These are phyloP conservation scores for Balaeniceps rex DNA, from an alignment of 2,113 vertebrate species.

Conservation along the genomic window DNA sequence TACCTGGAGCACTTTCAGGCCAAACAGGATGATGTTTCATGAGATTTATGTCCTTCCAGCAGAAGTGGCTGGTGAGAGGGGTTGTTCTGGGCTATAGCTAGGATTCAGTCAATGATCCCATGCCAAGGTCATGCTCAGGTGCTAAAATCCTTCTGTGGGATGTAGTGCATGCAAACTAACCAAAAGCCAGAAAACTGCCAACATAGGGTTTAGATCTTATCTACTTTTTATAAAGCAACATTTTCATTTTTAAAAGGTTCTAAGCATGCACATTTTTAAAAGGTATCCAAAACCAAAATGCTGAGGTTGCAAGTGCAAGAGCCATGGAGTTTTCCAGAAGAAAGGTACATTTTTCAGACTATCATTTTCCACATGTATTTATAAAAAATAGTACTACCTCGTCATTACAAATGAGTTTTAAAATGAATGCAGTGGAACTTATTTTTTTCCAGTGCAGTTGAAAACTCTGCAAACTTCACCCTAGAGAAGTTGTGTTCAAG, in stretches of 20 bases:
- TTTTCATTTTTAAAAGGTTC: background rate
- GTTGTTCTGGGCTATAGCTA: background rate
- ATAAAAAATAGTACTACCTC: background rate
- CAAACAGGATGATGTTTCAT: background rate
- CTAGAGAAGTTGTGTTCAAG: conserved; percentile 36
- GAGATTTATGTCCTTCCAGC: background rate
- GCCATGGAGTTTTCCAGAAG: background rate
- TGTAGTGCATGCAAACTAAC: background rate
- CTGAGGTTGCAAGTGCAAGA: background rate
- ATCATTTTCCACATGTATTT: background rate
- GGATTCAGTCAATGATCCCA: accelerated
- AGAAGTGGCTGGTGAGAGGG: background rate
- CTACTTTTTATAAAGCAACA: background rate
- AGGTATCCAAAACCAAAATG: background rate
- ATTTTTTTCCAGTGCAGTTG: conserved; percentile 2
- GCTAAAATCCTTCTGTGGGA: background rate
- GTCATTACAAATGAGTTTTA: conserved; percentile 35
- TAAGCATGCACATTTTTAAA: background rate
- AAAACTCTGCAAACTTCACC: conserved; percentile 49
- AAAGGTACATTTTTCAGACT: background rate
- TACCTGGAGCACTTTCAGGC: background rate
- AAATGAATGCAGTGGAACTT: conserved; percentile 51
- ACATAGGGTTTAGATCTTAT: background rate
- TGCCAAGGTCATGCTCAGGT: background rate
- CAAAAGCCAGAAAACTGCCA: background rate